phyloP scores from a whole-genome alignment of 2,797 vertebrate species.

The Platyrinchus mystaceus region DNA sequence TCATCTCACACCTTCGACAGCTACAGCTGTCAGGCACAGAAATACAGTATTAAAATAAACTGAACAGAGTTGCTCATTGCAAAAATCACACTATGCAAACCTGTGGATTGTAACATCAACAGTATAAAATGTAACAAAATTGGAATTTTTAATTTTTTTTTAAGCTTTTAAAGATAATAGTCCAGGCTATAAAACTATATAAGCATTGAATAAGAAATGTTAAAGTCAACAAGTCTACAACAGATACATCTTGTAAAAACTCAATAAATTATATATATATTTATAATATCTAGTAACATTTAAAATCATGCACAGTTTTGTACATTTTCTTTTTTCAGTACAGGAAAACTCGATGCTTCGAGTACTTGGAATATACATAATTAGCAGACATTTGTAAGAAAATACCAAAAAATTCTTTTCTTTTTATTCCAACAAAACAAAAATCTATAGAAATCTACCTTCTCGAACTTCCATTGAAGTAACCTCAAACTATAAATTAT shows the following conservation, averaged over 20 bases:
- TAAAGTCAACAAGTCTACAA: constrained; percentile 83
- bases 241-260: constrained; percentile 82
- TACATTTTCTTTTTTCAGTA: constrained; percentile 68
- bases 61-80: constrained; percentile 47
- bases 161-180: constrained; percentile 75
- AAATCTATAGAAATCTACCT: constrained; percentile 77
- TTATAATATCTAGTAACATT: constrained; percentile 79
- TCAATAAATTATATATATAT: constrained; percentile 87
- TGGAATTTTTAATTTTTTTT: constrained; percentile 57
- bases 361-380: constrained; percentile 80
- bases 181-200: constrained; percentile 78
- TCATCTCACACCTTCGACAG: constrained; percentile 83
- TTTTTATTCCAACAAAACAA: constrained; percentile 69
- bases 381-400: constrained; percentile 78
- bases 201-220: constrained; percentile 81
- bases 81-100: constrained; percentile 63
- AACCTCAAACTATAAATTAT: constrained; percentile 78
- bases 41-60: constrained; percentile 73
- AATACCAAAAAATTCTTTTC: constrained; percentile 70
- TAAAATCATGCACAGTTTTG: constrained; percentile 72
- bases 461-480: constrained; percentile 68
- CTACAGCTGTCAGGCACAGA: constrained; percentile 78
- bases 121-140: constrained; percentile 74
- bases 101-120: constrained; percentile 80
- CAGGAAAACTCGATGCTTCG: constrained; percentile 58